phyloP scores from a whole-genome alignment of 2,113 vertebrate species.

The Calyptommatus sinebrachiatus region DNA sequence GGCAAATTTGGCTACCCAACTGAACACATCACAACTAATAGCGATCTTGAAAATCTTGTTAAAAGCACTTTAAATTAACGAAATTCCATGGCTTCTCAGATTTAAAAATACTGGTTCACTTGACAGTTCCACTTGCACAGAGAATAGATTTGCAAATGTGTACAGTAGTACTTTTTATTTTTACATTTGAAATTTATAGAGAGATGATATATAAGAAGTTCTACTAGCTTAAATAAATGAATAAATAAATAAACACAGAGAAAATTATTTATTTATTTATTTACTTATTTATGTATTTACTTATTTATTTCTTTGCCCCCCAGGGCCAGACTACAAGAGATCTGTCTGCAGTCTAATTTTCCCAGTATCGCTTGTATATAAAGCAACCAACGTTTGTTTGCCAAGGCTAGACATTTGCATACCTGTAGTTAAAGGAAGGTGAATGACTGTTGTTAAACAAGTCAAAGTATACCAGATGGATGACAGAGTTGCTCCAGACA shows the following conservation, averaged over 20 bases:
- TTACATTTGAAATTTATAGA: background rate
- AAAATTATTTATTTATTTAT: background rate
- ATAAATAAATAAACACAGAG: background rate
- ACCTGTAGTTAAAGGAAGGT: constrained; percentile 93
- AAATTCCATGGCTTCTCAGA: background rate
- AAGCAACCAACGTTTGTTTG: background rate
- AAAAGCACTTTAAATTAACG: constrained; percentile 12
- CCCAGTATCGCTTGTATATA: constrained; percentile 15
- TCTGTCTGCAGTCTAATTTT: background rate
- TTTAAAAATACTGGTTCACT: background rate
- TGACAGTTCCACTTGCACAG: background rate
- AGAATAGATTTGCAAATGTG: background rate
- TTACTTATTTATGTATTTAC: background rate
- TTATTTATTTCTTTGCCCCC: background rate
- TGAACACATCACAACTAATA: background rate
- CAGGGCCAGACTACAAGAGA: background rate
- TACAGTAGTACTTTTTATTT: background rate
- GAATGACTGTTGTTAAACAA: constrained; percentile 86
- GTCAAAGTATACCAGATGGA: constrained; percentile 97
- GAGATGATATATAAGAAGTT: background rate
- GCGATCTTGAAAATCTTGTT: constrained; percentile 29
- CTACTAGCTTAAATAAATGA: background rate
- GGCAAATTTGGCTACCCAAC: too few species aligned
- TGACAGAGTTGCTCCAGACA: constrained; percentile 90
- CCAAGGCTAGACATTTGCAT: constrained; percentile 13